A percentile compares a stretch with the other conserved stretches of the same genome.
phyloP scores from a whole-genome alignment of 2,113 vertebrate genomes.

The Meriones unguiculatus region DNA sequence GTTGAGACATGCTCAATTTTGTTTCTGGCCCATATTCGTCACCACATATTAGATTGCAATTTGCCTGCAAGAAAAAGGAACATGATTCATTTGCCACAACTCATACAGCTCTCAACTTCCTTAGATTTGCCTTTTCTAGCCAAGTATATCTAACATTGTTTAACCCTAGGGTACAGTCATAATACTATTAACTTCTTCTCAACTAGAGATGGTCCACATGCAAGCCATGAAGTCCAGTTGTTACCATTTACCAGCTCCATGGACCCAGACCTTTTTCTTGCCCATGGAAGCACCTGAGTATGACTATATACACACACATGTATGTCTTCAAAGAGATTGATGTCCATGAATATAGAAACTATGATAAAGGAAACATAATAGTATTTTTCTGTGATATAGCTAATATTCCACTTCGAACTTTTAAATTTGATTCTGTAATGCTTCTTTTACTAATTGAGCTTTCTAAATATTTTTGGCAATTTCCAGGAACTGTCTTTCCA shows the following conservation, averaged over 20 bases:
- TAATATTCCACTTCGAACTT: neutral
- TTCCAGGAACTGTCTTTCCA: neutral
- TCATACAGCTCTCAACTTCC: neutral
- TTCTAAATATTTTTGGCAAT: neutral
- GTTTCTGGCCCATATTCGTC: conserved; percentile 93
- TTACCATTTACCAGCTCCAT: neutral
- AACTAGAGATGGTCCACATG: neutral
- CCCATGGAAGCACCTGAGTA: neutral
- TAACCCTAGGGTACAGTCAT: neutral
- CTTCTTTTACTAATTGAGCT: neutral
- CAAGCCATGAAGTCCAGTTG: neutral
- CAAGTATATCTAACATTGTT: neutral
- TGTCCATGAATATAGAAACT: neutral
- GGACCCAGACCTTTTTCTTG: neutral
- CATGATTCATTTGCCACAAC: neutral
- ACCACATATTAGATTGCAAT: conserved; percentile 94
- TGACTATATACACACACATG: neutral
- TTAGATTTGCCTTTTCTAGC: neutral
- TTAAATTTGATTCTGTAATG: neutral
- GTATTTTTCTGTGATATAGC: neutral
- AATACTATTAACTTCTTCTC: neutral
- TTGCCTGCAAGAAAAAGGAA: conserved; percentile 85
- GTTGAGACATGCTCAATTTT: conserved; percentile 92
- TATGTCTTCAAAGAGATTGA: neutral
- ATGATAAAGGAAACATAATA: neutral